Conservation (phyloP, 2,113 vertebrate species). For the Stegostoma tigrinum region DNA sequence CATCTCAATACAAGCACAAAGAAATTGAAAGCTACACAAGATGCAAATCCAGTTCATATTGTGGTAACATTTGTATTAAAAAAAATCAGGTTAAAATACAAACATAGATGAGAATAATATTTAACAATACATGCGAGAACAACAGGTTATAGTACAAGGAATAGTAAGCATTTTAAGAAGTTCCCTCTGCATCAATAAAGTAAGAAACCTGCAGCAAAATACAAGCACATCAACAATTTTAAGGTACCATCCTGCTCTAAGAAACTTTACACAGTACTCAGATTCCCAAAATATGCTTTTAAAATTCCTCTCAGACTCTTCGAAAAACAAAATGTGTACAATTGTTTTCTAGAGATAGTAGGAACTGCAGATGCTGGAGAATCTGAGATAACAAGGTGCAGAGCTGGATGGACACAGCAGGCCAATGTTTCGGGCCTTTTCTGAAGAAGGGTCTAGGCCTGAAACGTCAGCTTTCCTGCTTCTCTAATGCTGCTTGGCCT, state of each 20-base stretch:
- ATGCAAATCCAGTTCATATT: slow-evolving; percentile 7
- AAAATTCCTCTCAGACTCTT: not conserved
- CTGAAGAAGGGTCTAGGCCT: no score
- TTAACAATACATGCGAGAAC: not conserved
- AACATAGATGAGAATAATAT: slow-evolving; percentile 19
- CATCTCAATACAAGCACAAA: not conserved
- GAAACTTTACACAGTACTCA: not conserved
- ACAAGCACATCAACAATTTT: not conserved
- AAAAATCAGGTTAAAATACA: slow-evolving; percentile 32
- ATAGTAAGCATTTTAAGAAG: slow-evolving; percentile 10
- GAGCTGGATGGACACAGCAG: no score
- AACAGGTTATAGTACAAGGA: not conserved
- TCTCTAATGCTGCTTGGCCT: no score
- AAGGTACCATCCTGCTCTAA: slow-evolving; percentile 1
- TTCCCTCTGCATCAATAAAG: slow-evolving; percentile 13
- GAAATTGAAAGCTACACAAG: slow-evolving; percentile 16
- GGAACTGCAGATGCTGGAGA: no score
- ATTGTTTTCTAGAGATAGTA: not conserved
- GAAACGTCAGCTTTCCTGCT: no score
- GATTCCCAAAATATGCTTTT: not conserved
- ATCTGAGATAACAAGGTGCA: no score
- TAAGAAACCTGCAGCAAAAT: slow-evolving; percentile 10
- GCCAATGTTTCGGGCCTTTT: no score
- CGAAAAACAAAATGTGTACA: not conserved
- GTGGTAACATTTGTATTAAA: slow-evolving; percentile 17